Evolutionary conservation across 2,797 vertebrate genomes (phyloP), one percentile per base, ranked within the genome.

Genomic region (Avahi laniger): DNA sequence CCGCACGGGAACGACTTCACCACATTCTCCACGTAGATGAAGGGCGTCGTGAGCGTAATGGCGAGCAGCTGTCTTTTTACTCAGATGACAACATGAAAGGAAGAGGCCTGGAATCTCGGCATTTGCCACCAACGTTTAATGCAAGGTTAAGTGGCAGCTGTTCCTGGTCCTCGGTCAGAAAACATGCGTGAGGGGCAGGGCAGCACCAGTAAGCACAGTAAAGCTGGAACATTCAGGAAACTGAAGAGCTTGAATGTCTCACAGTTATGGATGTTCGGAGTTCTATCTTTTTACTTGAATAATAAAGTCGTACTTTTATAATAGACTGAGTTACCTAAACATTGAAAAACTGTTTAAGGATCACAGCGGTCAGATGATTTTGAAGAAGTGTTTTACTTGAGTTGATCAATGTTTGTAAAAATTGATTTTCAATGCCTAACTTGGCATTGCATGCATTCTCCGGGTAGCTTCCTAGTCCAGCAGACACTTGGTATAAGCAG

Each of bases 51-150:
- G n/a, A 92, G 33, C 54, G 17, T 76, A 89, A 95, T 48, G 48
- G 70, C 13, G 69, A 94, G 73, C 95, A 92, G 75, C 86, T 95
- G 83, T 90, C 78, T 85, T 79, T 82, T 85, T 67, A 70, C 75
- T 80, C 94, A 94, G 63, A 90, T 91, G 89, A 92, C 92, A 73
- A 50, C 88, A 75, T 88, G 46, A 91, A 92, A 95, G 65, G 61
- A 75, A 91, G 38, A 83, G 17, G 48, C 7, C 43, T 91, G 80
- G 41, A 75, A 83, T 95, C 91, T 95, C 63, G 89, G 54, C 70
- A 69, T 81, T 87, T 81, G 70, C 89, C 89, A 84, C 38, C 43
- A 83, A 30, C 1, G 0, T 89, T 91, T 86, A 57, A 75, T 15
- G 89, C n/a, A 35, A 38, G 63, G 38, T 82, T 84, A 87, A 59